A percentile compares a stretch with the other conserved stretches of the same genome.
Evolutionary conservation across 2,888 invertebrate genomes (phyloP).

Genomic region (Campoplex nolae): DNA sequence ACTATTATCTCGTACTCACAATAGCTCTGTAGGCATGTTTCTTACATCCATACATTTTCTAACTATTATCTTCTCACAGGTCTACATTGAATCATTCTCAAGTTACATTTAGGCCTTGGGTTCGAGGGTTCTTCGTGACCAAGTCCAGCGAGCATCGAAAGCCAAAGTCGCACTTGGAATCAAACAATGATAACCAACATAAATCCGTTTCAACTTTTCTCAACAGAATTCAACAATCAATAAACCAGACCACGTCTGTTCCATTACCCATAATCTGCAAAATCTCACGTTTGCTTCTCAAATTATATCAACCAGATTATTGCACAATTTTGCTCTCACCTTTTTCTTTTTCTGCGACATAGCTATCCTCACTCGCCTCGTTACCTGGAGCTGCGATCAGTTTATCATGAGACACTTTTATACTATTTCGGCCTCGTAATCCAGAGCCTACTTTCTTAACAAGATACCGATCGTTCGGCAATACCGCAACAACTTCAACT

Average conservation of each 20-base stretch:
- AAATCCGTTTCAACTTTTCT: constrained; percentile 3
- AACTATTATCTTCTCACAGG: background rate
- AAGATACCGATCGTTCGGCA: constrained; percentile 32
- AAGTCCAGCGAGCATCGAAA: constrained; percentile 23
- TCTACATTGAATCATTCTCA: constrained; percentile 9
- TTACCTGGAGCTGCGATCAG: constrained; percentile 28
- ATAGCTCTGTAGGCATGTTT: no score
- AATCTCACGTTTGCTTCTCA: background rate
- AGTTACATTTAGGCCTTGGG: background rate
- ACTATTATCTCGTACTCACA: no score
- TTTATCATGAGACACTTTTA: constrained; percentile 22
- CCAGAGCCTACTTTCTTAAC: constrained; percentile 23
- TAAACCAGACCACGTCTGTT: constrained; percentile 5
- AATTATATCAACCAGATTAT: background rate
- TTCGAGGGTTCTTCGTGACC: constrained; percentile 29
- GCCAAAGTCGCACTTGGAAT: constrained; percentile 25
- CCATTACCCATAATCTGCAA: background rate
- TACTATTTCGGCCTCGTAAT: constrained; percentile 31
- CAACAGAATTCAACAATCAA: constrained; percentile 18
- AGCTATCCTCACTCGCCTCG: constrained; percentile 32
- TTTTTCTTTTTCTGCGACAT: constrained; percentile 15
- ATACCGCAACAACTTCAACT: constrained; percentile 17
- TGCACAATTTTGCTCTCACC: background rate
- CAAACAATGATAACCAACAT: constrained; percentile 28
- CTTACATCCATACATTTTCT: no score